Conservation (phyloP, 2,888 invertebrate genomes). For the Atrina japonica region DNA sequence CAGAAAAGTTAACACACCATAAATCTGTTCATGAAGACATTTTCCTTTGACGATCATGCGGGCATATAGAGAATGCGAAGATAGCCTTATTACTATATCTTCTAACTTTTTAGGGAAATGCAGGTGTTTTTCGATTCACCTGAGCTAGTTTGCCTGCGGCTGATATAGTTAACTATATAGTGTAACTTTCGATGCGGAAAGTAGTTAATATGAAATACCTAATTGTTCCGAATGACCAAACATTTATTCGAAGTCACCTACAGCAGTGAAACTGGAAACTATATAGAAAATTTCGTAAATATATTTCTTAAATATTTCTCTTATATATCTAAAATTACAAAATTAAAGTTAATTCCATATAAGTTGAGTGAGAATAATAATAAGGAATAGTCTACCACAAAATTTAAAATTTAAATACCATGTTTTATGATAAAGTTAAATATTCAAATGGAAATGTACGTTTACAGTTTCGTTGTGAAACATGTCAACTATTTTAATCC, state of each 20-base stretch:
- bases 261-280: slow-evolving; percentile 16
- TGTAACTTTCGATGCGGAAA: slow-evolving; percentile 20
- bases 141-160: slow-evolving; percentile 31
- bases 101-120: slow-evolving; percentile 14
- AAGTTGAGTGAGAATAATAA: no score
- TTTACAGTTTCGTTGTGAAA: no score
- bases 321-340: no score
- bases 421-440: no score
- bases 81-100: slow-evolving; percentile 7
- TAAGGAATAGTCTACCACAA: no score
- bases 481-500: no score
- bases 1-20: slow-evolving; percentile 39
- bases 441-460: no score
- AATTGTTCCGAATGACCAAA: slow-evolving; percentile 38
- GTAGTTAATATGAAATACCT: slow-evolving; percentile 26
- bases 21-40: slow-evolving; percentile 41
- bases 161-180: slow-evolving; percentile 13
- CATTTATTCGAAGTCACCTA: slow-evolving; percentile 30
- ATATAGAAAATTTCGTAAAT: no score
- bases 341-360: no score
- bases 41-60: slow-evolving; percentile 32
- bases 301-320: no score
- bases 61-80: slow-evolving; percentile 21
- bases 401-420: no score
- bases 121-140: slow-evolving; percentile 33